Conservation (phyloP, 2,113 vertebrate species). For the Uria aalge region DNA sequence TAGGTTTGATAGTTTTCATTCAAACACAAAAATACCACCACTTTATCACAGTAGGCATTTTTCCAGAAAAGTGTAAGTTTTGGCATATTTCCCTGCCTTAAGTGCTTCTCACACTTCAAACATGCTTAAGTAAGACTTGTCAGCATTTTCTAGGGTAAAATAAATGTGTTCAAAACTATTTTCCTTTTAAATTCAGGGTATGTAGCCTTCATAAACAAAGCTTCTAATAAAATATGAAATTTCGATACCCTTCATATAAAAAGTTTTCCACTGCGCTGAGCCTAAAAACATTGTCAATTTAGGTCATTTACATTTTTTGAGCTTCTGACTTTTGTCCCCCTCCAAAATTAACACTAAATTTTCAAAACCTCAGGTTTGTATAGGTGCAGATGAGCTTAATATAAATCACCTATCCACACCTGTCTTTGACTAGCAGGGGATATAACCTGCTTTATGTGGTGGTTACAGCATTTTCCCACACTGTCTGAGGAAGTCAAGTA, state of each 20-base stretch:
- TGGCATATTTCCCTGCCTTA: neutral
- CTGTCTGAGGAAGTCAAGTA: neutral
- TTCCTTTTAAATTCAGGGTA: neutral
- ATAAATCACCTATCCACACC: neutral
- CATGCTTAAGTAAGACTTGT: neutral
- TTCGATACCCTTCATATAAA: neutral
- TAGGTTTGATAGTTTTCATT: neutral
- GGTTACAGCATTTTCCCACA: neutral
- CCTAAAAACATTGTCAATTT: neutral
- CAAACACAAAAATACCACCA: neutral
- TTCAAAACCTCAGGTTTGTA: neutral
- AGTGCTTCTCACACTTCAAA: neutral
- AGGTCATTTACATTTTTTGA: neutral
- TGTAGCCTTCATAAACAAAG: neutral
- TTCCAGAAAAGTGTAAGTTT: neutral
- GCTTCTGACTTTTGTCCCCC: neutral
- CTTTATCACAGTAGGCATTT: neutral
- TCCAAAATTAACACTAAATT: neutral
- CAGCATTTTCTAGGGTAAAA: neutral
- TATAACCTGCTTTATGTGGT: neutral
- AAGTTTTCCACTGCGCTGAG: neutral
- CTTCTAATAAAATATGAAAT: neutral
- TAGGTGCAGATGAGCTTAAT: neutral
- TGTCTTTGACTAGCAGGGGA: neutral
- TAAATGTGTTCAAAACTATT: neutral